These are phyloP conservation scores for Papilio protenor DNA, from an alignment of 2,888 invertebrate species.

Conservation along the genomic window DNA sequence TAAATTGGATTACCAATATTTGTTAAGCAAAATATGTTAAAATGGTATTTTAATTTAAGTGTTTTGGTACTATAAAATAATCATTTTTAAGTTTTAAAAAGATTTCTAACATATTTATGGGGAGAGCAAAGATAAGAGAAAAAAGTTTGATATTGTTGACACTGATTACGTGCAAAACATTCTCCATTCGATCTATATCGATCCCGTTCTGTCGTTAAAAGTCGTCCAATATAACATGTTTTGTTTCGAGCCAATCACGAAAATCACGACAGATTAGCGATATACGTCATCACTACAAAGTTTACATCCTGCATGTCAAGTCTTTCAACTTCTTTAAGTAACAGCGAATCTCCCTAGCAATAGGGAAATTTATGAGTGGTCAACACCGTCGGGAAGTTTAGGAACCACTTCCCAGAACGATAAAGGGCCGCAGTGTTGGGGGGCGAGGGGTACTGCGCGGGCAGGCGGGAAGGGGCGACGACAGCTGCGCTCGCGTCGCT, in stretches of 20 bases:
- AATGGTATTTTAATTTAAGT: too few relatives aligned
- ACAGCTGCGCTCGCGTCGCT: conserved; percentile 80
- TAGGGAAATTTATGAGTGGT: conserved; percentile 60
- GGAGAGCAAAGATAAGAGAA: neutral
- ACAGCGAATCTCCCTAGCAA: conserved; percentile 55
- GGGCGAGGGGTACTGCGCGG: conserved; percentile 50
- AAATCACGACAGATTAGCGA: conserved; percentile 57
- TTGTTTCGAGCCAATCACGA: conserved; percentile 54
- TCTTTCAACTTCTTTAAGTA: conserved; percentile 71
- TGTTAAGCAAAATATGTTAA: neutral
- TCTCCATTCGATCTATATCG: neutral
- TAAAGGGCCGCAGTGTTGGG: conserved; percentile 72
- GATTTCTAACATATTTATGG: neutral
- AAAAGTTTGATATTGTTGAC: neutral
- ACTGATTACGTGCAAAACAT: neutral
- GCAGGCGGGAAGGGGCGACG: conserved; percentile 66
- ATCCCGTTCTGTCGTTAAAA: conserved; percentile 15
- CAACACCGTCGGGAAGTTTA: conserved; percentile 81
- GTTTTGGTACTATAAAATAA: too few relatives aligned
- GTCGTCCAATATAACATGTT: conserved; percentile 54
- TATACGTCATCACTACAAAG: conserved; percentile 60
- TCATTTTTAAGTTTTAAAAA: neutral
- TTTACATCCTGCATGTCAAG: conserved; percentile 73
- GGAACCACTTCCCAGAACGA: conserved; percentile 85
- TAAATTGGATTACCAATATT: conserved; percentile 2